Percentiles rank a stretch among this genome's conserved stretches.
Evolutionary conservation across 2,888 invertebrate genomes (phyloP).

Genomic region (Torymus tubicola): DNA sequence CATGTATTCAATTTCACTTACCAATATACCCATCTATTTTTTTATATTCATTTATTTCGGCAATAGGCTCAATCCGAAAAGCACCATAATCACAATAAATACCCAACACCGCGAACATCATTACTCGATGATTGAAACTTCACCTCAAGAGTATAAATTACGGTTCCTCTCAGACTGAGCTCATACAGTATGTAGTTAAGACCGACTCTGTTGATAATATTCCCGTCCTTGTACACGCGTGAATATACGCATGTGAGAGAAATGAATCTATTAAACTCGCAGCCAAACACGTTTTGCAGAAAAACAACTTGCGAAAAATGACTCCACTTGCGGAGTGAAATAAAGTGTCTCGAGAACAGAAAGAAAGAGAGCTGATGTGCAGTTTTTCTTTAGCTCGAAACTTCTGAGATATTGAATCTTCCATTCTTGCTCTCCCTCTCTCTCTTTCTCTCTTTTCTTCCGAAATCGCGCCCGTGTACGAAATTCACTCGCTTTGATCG

Average conservation of each 20-base stretch:
- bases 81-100: slow-evolving; percentile 50
- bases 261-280: slow-evolving; percentile 55
- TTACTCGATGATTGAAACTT: slow-evolving; percentile 55
- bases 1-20: not conserved
- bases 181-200: slow-evolving; percentile 26
- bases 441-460: not conserved
- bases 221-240: not conserved
- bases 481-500: slow-evolving; percentile 46
- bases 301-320: slow-evolving; percentile 47
- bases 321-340: not conserved
- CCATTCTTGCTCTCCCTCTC: not conserved
- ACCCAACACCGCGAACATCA: slow-evolving; percentile 34
- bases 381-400: slow-evolving; percentile 17
- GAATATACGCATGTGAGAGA: slow-evolving; percentile 17
- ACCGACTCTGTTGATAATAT: slow-evolving; percentile 32
- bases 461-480: slow-evolving; percentile 24
- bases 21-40: not conserved
- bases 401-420: slow-evolving; percentile 47
- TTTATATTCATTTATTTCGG: not conserved
- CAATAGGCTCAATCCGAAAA: slow-evolving; percentile 23
- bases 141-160: slow-evolving; percentile 48
- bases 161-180: not conserved
- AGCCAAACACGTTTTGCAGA: slow-evolving; percentile 43
- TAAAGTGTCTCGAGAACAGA: no score
- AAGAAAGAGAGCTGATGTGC: not conserved